Percentiles rank a stretch among this genome's conserved stretches.
Evolutionary conservation across 2,113 vertebrate species (phyloP).

Genomic region (Mobula birostris): DNA sequence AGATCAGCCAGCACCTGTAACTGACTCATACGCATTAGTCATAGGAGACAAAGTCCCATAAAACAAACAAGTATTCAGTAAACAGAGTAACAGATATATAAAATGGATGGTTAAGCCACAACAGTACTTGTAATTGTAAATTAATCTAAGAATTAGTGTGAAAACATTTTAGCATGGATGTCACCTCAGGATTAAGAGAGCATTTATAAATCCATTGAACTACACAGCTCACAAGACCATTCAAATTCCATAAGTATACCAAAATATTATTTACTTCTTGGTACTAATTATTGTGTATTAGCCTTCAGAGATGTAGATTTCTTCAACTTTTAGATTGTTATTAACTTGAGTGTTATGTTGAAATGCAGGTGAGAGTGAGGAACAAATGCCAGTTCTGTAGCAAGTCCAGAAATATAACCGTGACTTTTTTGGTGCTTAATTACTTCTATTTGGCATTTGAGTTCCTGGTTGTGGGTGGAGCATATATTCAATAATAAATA

Average conservation of each 20-base stretch:
- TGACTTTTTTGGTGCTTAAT: background rate
- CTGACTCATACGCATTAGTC: background rate
- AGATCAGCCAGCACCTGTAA: no score
- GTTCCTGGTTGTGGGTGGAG: background rate
- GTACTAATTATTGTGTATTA: background rate
- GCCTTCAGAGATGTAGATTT: background rate
- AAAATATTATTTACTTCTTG: background rate
- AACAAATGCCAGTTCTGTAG: background rate
- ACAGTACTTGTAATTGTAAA: background rate
- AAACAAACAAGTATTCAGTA: background rate
- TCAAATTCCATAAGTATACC: background rate
- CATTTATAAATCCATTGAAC: background rate
- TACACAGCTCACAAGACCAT: background rate
- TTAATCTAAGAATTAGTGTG: background rate
- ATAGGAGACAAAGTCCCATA: background rate
- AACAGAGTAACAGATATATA: background rate
- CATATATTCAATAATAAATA: background rate
- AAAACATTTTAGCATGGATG: background rate
- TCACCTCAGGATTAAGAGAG: background rate
- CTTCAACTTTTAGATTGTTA: background rate
- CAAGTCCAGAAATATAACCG: background rate
- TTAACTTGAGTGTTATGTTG: background rate
- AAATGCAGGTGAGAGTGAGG: background rate
- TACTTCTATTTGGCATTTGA: background rate
- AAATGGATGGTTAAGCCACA: background rate